Evolutionary conservation across 2,797 vertebrate genomes (phyloP), one percentile per base, ranked within the genome.

Genomic region (Falco naumanni): DNA sequence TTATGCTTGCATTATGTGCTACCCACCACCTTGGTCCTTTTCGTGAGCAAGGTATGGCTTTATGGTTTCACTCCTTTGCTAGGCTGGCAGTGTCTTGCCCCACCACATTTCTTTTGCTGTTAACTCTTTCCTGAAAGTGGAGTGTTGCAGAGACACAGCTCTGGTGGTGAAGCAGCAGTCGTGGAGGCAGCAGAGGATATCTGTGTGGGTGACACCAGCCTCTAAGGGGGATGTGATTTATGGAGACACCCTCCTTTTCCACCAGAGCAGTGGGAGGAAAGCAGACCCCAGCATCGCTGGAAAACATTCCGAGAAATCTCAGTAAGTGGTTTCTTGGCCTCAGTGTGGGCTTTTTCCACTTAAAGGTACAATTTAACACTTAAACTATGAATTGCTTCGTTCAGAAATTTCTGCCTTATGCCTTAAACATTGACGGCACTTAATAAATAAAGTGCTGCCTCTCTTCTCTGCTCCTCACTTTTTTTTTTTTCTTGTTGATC

Each of bases 241-340:
- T 53, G 48, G 60, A 92, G 78, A 77, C 33, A 71, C 50, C 25
- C 11, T 68, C 15, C 54, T 56, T 82, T 86, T 68, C 81, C 68
- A 54, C 9, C 0, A 1, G 43, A 65, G 18, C 16, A 18, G 29
- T 61, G 45, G 86, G 83, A 90, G 33, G 74, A 94, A 89, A 53
- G 66, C 48, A 92, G 83, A 91, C 57, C 68, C 75, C 60, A 66
- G 20, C 13, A 1, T 41, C 10, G 5, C 65, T 91, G 51, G 33
- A 92, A 95, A 84, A 76, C 10, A 10, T 90, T 94, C 59, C 74
- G 28, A 89, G 57, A 89, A 95, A 92, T 77, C 71, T 94, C 33
- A 24, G 60, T 95, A 89, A 95, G 84, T 89, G 71, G 48, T 94
- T 95, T 96, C 61, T 93, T 89, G 80, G 75, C 90, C 88, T 92